Conservation (phyloP, 2,888 invertebrate genomes). For the Rhyacophila evoluta region DNA sequence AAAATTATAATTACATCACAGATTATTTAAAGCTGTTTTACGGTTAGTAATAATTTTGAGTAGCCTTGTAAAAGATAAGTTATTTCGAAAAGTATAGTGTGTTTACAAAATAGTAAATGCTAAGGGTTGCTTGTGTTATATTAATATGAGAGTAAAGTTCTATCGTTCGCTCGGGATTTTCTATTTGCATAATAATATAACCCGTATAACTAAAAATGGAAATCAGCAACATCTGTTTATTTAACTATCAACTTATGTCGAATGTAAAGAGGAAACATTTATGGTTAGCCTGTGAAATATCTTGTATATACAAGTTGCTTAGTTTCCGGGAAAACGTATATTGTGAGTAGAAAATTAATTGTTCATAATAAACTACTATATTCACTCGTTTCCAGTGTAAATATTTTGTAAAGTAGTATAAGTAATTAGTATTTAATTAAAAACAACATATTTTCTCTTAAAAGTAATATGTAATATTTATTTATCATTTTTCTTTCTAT, state of each 20-base stretch:
- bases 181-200: constrained; percentile 19
- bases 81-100: neutral
- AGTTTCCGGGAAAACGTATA: neutral
- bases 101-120: neutral
- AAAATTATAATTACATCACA: too few relatives aligned
- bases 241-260: neutral
- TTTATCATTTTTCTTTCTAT: too few relatives aligned
- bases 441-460: too few relatives aligned
- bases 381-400: too few relatives aligned
- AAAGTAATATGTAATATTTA: too few relatives aligned
- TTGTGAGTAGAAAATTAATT: neutral
- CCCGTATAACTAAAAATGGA: neutral
- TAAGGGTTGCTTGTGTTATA: constrained; percentile 2
- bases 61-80: neutral
- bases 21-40: too few relatives aligned
- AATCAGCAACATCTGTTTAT: constrained; percentile 21
- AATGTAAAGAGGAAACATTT: neutral
- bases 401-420: too few relatives aligned
- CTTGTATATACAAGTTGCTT: neutral
- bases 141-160: constrained; percentile 14
- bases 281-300: neutral
- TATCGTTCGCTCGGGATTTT: constrained; percentile 9
- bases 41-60: too few relatives aligned
- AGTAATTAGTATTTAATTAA: too few relatives aligned
- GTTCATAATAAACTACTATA: neutral